Evolutionary conservation across 2,888 invertebrate species (phyloP), one percentile per base, ranked within the genome.

Genomic region (Pseudeuparius sepicola): DNA sequence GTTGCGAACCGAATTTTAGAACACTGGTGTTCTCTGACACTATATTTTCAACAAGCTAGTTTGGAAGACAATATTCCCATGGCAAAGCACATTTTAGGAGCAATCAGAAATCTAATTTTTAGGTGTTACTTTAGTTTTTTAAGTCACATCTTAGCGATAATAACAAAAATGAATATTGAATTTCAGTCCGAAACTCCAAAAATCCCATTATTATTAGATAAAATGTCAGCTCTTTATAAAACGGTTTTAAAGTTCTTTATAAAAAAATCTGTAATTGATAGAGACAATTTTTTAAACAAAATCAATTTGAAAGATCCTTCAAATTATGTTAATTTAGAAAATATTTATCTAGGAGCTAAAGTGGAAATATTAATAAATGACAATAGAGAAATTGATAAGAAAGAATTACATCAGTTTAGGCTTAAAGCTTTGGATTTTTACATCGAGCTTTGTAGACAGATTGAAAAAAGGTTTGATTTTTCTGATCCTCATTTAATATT

Each of bases 381-480:
- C 14, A 10, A 23, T 25, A 13, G 14, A 24, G 17, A 36, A 7
- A 15, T 31, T 16, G 11, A 17, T 12, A 5, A 14, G 4, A 5
- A 14, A 11, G 25, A 31, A n/a, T 25, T 36, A 12, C 24, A 31
- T 11, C 24, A 14, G 12, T 37, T 37, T 26, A 12, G 20, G 4
- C 14, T 37, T 11, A 13, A 16, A 28, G 31, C 20, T 10, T 20
- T 37, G n/a, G 36, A 37, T 14, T 37, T 32, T 37, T 26, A 32
- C 14, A 31, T 32, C 14, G 36, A 31, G 16, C 24, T 37, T 14
- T 25, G 27, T 12, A 25, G 14, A 13, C 31, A 37, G 23, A 26
- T 37, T n/a, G 32, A 32, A 31, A 31, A 24, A 16, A 14, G 36
- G 9, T 36, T 36, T 24, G 18, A 36, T 25, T 36, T 36, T 18